These are phyloP conservation scores for Torymus tubicola DNA, from an alignment of 2,888 invertebrate species.

Conservation along the genomic window DNA sequence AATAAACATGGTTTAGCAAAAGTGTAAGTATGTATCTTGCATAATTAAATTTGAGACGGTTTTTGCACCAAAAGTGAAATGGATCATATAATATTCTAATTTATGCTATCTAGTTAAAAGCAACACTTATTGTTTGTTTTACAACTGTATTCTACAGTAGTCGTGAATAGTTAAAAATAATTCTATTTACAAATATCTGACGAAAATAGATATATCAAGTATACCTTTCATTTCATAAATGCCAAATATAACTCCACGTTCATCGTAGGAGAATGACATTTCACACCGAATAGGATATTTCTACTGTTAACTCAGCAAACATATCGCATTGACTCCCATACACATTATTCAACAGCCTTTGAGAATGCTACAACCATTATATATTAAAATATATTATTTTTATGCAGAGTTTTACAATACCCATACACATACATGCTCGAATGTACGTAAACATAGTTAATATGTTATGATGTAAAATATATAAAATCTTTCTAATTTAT, in stretches of 20 bases:
- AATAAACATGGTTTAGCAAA: slow-evolving; percentile 35
- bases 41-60: slow-evolving; percentile 10
- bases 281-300: background rate
- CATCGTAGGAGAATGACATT: slow-evolving; percentile 25
- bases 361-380: background rate
- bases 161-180: too few species aligned
- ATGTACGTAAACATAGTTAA: too few species aligned
- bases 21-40: slow-evolving; percentile 7
- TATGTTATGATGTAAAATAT: too few species aligned
- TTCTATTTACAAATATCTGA: background rate
- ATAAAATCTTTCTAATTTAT: too few species aligned
- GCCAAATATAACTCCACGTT: background rate
- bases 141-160: too few species aligned
- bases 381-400: too few species aligned
- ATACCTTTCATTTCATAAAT: background rate
- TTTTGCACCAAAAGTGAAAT: slow-evolving; percentile 18
- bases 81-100: background rate
- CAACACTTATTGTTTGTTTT: too few species aligned
- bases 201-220: background rate
- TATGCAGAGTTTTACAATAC: too few species aligned
- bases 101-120: too few species aligned
- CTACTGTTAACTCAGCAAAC: slow-evolving; percentile 17
- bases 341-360: background rate
- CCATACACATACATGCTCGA: too few species aligned
- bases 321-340: background rate